phyloP scores from a whole-genome alignment of 2,113 vertebrate genomes.

The Paradisaea rubra region DNA sequence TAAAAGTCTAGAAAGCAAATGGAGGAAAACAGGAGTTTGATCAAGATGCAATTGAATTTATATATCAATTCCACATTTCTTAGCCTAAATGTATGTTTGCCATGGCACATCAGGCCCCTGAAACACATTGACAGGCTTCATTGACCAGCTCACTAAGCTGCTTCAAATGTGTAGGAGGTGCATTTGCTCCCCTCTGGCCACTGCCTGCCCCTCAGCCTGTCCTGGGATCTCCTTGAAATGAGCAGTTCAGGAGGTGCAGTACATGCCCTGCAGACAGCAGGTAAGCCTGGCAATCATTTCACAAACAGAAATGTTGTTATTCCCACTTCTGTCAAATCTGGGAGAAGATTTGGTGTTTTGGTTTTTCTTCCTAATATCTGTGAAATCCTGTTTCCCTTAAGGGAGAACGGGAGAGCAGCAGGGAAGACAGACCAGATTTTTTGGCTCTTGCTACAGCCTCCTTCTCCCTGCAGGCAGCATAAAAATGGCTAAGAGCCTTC shows the following conservation, averaged over 20 bases:
- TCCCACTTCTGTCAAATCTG: background rate
- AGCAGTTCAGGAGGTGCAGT: background rate
- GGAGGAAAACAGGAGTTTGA: background rate
- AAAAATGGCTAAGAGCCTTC: background rate
- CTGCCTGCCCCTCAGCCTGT: background rate
- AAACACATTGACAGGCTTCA: background rate
- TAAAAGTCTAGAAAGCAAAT: background rate
- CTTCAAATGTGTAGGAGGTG: background rate
- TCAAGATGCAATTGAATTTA: background rate
- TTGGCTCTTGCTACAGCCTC: background rate
- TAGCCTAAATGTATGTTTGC: background rate
- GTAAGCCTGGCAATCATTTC: background rate
- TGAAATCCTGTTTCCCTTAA: background rate
- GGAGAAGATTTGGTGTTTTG: background rate
- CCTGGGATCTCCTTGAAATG: background rate
- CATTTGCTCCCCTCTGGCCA: background rate
- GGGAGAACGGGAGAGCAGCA: background rate
- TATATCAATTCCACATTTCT: background rate
- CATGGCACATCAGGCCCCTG: background rate
- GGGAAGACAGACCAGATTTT: background rate
- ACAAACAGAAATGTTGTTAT: background rate
- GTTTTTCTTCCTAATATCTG: background rate
- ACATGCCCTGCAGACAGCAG: fast-evolving
- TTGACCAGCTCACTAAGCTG: background rate
- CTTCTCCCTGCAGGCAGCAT: background rate